Conservation (phyloP, 2,113 vertebrate genomes). For the Sylvia atricapilla region DNA sequence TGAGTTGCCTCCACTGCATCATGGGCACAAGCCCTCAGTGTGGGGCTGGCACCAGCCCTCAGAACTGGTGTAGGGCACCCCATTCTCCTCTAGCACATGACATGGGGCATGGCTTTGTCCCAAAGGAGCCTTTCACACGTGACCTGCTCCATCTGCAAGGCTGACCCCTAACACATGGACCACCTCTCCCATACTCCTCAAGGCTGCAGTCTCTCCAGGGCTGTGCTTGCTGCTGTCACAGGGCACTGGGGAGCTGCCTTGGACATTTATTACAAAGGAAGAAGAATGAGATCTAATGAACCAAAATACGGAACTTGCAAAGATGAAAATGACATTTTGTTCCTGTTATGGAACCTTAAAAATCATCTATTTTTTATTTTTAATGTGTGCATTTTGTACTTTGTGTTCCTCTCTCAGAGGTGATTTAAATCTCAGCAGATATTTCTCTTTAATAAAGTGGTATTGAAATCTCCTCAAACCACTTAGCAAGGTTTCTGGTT, state of each 20-base stretch:
- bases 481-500: not conserved
- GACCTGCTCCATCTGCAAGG: not conserved
- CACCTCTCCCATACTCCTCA: not conserved
- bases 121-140: not conserved
- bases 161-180: not conserved
- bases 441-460: not conserved
- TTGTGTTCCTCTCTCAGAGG: not conserved
- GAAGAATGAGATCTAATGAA: not conserved
- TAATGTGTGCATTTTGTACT: not conserved
- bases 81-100: rapidly evolving
- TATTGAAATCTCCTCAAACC: not conserved
- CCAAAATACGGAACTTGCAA: not conserved
- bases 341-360: not conserved
- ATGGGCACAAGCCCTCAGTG: not conserved
- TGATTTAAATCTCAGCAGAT: not conserved
- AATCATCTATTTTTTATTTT: not conserved
- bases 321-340: not conserved
- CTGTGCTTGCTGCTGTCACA: not conserved
- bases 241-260: not conserved
- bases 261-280: not conserved
- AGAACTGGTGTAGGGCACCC: not conserved
- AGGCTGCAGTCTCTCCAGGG: rapidly evolving
- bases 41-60: not conserved
- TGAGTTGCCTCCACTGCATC: not conserved
- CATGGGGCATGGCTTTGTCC: not conserved